phyloP scores from a whole-genome alignment of 1,140 invertebrate species.

The Galleria mellonella region DNA sequence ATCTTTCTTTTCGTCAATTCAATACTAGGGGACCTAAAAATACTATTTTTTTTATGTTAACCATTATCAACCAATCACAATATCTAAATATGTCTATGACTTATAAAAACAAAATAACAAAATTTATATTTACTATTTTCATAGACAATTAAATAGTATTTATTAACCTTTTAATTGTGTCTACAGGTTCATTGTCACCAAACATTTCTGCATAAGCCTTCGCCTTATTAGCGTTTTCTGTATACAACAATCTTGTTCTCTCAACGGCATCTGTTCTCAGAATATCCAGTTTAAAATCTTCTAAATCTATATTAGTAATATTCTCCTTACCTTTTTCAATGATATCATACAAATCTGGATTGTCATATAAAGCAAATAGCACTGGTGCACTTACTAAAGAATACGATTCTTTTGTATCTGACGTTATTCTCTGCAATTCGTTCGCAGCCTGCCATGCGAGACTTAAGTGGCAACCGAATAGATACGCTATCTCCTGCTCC shows the following conservation, averaged over 20 bases:
- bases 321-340: constrained; percentile 78
- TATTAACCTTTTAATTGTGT: constrained; percentile 52
- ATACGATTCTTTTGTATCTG: constrained; percentile 74
- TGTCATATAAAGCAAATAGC: constrained; percentile 84
- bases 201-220: constrained; percentile 43
- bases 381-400: constrained; percentile 82
- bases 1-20: too few species aligned
- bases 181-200: constrained; percentile 40
- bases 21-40: too few species aligned
- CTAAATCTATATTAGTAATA: constrained; percentile 79
- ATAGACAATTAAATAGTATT: constrained; percentile 31
- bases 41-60: too few species aligned
- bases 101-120: neutral
- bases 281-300: constrained; percentile 37
- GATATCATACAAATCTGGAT: constrained; percentile 77
- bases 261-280: constrained; percentile 50
- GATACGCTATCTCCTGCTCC: constrained; percentile 81
- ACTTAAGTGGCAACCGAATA: constrained; percentile 89
- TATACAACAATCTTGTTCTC: constrained; percentile 40
- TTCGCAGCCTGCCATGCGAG: constrained; percentile 86
- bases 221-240: constrained; percentile 47
- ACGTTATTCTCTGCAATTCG: constrained; percentile 71
- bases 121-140: constrained; percentile 13
- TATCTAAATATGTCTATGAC: too few species aligned
- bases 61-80: too few species aligned